Percentiles rank a stretch among this genome's conserved stretches.
Evolutionary conservation across 2,797 vertebrate species (phyloP).

Genomic region (Margarornis squamiger): DNA sequence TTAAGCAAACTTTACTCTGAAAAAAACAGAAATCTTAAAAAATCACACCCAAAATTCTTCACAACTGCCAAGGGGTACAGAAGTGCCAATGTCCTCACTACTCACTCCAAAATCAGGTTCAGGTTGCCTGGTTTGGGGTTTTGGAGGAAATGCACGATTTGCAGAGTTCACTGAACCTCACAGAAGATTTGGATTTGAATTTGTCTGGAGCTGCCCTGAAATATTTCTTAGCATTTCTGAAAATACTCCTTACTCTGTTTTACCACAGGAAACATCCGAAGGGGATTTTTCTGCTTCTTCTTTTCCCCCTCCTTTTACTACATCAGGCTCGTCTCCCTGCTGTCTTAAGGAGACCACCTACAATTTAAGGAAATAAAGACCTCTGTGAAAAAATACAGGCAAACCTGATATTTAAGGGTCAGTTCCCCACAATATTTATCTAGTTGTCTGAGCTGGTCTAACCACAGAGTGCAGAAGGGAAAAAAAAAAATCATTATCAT

Average conservation of each 20-base stretch:
- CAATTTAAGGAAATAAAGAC: slow-evolving; percentile 42
- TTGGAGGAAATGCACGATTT: neutral
- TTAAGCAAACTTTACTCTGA: neutral
- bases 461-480: neutral
- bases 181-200: slow-evolving; percentile 1
- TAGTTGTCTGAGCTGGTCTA: slow-evolving; percentile 40
- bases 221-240: neutral
- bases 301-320: neutral
- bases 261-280: slow-evolving; percentile 22
- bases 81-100: neutral
- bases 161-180: neutral
- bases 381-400: slow-evolving; percentile 14
- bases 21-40: neutral
- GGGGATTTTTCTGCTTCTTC: slow-evolving; percentile 22
- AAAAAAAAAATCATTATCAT: neutral
- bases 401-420: slow-evolving; percentile 37
- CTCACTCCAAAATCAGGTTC: neutral
- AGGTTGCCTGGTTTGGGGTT: neutral
- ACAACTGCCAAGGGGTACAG: neutral
- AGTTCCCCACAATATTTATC: slow-evolving; percentile 44
- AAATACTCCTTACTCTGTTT: slow-evolving; percentile 14
- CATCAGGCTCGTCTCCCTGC: neutral
- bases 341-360: slow-evolving; percentile 60
- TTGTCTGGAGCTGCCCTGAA: slow-evolving; percentile 23
- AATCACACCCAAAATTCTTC: neutral